A percentile compares a stretch with the other conserved stretches of the same genome.
phyloP scores from a whole-genome alignment of 2,113 vertebrate species.

The Neotragus moschatus region DNA sequence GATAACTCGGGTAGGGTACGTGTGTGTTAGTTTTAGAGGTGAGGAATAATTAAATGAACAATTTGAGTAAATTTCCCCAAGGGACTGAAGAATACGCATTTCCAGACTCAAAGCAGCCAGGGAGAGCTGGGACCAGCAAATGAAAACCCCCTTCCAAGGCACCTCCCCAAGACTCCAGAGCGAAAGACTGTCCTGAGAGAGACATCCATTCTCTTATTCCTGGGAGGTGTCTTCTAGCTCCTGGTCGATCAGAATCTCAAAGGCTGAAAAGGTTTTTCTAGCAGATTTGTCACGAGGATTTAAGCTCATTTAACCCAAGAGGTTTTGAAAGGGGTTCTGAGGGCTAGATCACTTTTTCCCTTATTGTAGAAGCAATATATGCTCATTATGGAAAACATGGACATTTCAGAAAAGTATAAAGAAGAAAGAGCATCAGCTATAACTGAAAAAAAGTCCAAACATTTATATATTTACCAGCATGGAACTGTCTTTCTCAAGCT shows the following conservation, averaged over 20 bases:
- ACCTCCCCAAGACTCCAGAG: background rate
- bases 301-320: background rate
- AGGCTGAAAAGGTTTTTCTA: background rate
- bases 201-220: background rate
- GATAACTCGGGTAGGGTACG: background rate
- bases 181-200: background rate
- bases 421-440: background rate
- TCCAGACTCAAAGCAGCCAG: background rate
- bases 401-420: background rate
- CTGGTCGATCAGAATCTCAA: background rate
- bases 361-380: background rate
- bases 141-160: too few species aligned
- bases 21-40: background rate
- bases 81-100: background rate
- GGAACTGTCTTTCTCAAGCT: background rate
- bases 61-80: background rate
- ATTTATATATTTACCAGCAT: background rate
- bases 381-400: background rate
- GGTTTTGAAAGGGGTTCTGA: background rate
- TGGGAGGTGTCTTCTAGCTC: background rate
- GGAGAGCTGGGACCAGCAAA: too few species aligned
- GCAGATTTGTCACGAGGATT: background rate
- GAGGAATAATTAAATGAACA: background rate
- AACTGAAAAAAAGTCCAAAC: background rate
- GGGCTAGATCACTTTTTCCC: background rate